Percentiles rank a stretch among this genome's conserved stretches.
phyloP scores from a whole-genome alignment of 2,888 invertebrate genomes.

The Drosophila flavopinicola region DNA sequence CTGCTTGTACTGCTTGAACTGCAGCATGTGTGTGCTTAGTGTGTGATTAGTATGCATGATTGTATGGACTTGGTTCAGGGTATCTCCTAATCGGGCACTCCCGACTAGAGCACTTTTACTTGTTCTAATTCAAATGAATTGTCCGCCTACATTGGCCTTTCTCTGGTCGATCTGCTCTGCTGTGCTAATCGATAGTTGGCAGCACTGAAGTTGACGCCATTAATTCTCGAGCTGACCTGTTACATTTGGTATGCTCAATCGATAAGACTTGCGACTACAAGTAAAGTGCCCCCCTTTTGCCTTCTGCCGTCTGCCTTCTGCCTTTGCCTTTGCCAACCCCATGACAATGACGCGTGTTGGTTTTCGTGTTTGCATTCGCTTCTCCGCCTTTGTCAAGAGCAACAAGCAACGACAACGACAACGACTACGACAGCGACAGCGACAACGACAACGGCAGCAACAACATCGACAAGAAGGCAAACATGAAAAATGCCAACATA shows the following conservation, averaged over 20 bases:
- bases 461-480: conserved; percentile 71
- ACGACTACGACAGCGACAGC: conserved; percentile 19
- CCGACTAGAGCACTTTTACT: neutral
- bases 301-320: neutral
- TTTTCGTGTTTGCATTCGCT: conserved; percentile 74
- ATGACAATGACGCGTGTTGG: conserved; percentile 65
- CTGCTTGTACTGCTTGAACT: too few species aligned
- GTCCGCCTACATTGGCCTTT: neutral
- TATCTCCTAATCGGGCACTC: too few species aligned
- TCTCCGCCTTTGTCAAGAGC: conserved; percentile 68
- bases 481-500: conserved; percentile 81
- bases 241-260: conserved; percentile 69
- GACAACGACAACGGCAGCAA: conserved; percentile 27
- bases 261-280: conserved; percentile 55
- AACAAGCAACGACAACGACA: conserved; percentile 62
- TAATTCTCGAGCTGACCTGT: conserved; percentile 62
- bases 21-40: too few species aligned
- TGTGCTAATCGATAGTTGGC: neutral
- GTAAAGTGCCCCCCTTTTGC: conserved; percentile 5
- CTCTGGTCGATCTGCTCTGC: neutral
- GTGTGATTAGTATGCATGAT: too few species aligned
- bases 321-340: conserved; percentile 32
- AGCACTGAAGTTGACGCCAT: conserved; percentile 32
- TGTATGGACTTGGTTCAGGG: too few species aligned
- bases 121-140: neutral